Evolutionary conservation across 2,113 vertebrate species (phyloP).

Genomic region (Geococcyx californianus): DNA sequence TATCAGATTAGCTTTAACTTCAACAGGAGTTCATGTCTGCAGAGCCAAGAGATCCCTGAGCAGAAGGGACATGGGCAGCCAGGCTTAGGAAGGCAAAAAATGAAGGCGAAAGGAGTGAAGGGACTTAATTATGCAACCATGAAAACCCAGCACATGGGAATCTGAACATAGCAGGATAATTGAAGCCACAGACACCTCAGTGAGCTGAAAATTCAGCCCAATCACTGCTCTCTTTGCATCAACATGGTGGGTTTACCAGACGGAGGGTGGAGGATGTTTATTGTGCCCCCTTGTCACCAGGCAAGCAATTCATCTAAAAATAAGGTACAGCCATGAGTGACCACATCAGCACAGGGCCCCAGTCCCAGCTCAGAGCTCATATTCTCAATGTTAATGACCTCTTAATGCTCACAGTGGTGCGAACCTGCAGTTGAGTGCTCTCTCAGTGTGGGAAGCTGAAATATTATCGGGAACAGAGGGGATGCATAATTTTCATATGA

Average conservation of each 20-base stretch:
- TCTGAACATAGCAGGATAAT: not conserved
- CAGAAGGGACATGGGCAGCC: not conserved
- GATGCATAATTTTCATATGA: not conserved
- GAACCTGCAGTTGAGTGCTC: not conserved
- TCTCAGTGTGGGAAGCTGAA: fast-evolving
- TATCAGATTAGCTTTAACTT: not conserved
- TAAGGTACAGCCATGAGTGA: not conserved
- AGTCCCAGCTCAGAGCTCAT: not conserved
- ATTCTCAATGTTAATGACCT: fast-evolving
- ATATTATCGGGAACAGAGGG: not conserved
- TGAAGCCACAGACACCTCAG: not conserved
- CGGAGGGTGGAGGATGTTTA: not conserved
- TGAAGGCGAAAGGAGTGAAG: not conserved
- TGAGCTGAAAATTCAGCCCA: not conserved
- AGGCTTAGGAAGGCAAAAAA: not conserved
- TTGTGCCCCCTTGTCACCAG: fast-evolving
- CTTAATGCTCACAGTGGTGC: not conserved
- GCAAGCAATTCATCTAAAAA: fast-evolving
- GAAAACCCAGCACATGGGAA: not conserved
- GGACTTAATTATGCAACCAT: not conserved
- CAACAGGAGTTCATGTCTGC: not conserved
- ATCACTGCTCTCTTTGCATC: not conserved
- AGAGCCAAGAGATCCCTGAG: not conserved
- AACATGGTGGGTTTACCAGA: not conserved
- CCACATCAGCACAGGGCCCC: not conserved